Base-by-base conservation (phyloP, 2,113 vertebrate genomes). In the Carettochelys insculpta region DNA sequence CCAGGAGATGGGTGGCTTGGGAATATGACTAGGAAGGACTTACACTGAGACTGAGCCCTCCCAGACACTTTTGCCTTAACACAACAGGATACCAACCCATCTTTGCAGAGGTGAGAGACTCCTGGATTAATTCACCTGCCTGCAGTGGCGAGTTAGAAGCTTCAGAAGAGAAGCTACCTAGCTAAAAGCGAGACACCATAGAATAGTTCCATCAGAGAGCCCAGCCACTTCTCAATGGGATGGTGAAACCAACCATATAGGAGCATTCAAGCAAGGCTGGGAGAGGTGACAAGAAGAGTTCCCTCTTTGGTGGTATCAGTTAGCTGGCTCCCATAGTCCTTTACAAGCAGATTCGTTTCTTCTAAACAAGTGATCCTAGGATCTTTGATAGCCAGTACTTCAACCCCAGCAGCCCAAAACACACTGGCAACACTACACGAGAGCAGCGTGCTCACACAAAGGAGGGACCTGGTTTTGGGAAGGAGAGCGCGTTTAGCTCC, bases 401-500 rank as follows among this genome's bases (percentile, higher is more conserved):
- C 41, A 43, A 29, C 24, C 27, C 41, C 3, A 27, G 71, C 41
- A 16, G 71, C 24, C 41, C 41, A 43, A 7, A 45, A 29, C 13
- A 19, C 41, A 27, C 27, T 2, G 20, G 52, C 52, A 54, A 29
- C 38, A 9, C 38, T 29, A 14, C 8, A 54, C 27, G 51, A 54
- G 47, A 50, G 16, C 76, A 29, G 45, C 1, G 22, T 8, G 8
- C 25, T 43, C 50, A 6, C 38, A 80, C 27, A 7, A 25, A n/a
- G 17, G 48, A 71, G 31, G 12, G 41, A 8, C 4, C 16, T 51
- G 52, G 41, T 24, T 85, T 41, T 29, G 45, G 31, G 2, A 68
- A 38, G n/a, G 83, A 58, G 51, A 78, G 0, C 0, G 0, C 1
- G 31, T 34, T 80, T 41, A 0, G 0, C 80, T 78, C 77, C 6